phyloP scores from a whole-genome alignment of 2,888 invertebrate genomes.

The Pecten maximus region DNA sequence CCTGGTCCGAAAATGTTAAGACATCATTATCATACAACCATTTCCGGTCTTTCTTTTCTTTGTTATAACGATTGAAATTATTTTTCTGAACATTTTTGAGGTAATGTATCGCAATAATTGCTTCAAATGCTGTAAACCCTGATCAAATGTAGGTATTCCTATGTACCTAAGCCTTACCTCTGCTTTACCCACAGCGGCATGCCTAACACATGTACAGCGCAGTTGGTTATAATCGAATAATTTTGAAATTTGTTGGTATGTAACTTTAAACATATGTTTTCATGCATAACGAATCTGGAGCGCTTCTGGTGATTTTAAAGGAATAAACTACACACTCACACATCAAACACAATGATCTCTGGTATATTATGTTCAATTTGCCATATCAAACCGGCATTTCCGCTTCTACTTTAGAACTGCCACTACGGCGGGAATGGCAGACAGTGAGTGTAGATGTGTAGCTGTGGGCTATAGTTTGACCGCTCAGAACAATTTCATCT shows the following conservation, averaged over 20 bases:
- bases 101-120: too few relatives aligned
- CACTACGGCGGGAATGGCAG: not conserved
- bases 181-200: not conserved
- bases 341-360: not conserved
- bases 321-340: not conserved
- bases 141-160: too few relatives aligned
- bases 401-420: not conserved
- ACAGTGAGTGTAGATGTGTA: not conserved
- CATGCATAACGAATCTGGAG: not conserved
- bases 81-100: too few relatives aligned
- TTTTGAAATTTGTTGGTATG: conserved; percentile 10
- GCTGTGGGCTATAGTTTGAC: not conserved
- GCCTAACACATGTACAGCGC: not conserved
- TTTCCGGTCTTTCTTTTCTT: too few relatives aligned
- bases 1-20: too few relatives aligned
- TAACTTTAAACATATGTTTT: not conserved
- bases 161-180: too few relatives aligned
- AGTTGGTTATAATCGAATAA: not conserved
- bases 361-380: not conserved
- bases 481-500: not conserved
- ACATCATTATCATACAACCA: too few relatives aligned
- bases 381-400: conserved; percentile 12
- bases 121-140: too few relatives aligned
- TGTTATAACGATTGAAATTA: too few relatives aligned
- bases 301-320: not conserved